Percentiles rank a stretch among this genome's conserved stretches.
Evolutionary conservation across 2,113 vertebrate species (phyloP).

Genomic region (Turdus rufiventris): DNA sequence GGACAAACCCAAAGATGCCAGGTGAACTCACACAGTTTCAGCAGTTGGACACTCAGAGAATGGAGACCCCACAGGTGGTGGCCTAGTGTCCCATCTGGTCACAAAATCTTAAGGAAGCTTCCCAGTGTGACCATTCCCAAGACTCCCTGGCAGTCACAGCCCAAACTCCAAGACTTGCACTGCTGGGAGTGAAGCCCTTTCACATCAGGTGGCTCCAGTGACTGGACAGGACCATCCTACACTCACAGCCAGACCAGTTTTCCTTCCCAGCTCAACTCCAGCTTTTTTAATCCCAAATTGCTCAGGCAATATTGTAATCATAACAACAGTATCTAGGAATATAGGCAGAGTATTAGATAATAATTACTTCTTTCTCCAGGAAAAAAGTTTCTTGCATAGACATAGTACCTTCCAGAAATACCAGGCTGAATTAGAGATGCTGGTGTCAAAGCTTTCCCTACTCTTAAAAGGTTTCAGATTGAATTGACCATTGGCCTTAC

Average conservation of each 20-base stretch:
- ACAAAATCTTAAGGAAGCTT: not conserved
- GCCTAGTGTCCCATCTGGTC: too few species aligned
- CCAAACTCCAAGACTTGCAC: not conserved
- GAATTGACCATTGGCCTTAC: not conserved
- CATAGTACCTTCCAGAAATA: not conserved
- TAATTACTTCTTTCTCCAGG: not conserved
- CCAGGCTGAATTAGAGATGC: not conserved
- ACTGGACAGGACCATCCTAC: rapidly evolving
- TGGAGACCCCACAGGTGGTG: rapidly evolving
- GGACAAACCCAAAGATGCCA: too few species aligned
- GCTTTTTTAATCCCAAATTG: not conserved
- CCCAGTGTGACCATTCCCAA: not conserved
- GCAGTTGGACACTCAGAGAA: not conserved
- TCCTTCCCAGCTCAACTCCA: not conserved
- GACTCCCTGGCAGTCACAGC: not conserved
- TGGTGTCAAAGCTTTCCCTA: not conserved
- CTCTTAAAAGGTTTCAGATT: not conserved
- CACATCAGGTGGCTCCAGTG: not conserved
- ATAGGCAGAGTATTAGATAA: not conserved
- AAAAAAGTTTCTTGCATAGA: not conserved
- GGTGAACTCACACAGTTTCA: too few species aligned
- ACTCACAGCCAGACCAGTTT: not conserved
- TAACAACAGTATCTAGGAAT: not conserved
- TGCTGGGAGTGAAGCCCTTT: not conserved
- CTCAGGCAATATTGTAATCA: not conserved